phyloP scores from a whole-genome alignment of 2,888 invertebrate species.

The Campoletis raptor region DNA sequence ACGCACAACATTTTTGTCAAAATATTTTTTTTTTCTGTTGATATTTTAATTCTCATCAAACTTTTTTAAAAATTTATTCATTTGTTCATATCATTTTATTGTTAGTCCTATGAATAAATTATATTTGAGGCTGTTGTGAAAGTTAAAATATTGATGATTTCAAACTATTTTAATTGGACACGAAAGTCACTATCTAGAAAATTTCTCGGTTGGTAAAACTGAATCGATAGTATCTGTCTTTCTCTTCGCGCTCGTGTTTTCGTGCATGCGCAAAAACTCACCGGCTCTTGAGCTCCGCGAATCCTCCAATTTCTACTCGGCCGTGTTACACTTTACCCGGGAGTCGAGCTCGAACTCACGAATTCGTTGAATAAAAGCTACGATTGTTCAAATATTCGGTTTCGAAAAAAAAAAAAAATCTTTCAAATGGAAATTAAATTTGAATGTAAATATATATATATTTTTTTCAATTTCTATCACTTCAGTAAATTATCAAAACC shows the following conservation, averaged over 20 bases:
- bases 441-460: neutral
- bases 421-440: neutral
- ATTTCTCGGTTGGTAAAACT: conserved; percentile 79
- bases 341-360: conserved; percentile 1
- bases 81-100: neutral
- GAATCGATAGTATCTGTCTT: conserved; percentile 80
- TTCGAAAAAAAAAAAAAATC: too few species aligned
- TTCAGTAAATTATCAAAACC: neutral
- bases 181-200: conserved; percentile 72
- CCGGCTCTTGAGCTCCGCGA: conserved; percentile 67
- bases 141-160: neutral
- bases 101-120: neutral
- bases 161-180: neutral
- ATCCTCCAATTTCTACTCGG: conserved; percentile 72
- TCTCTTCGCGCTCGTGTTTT: conserved; percentile 72
- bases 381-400: neutral
- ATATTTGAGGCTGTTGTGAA: neutral
- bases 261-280: conserved; percentile 73
- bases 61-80: neutral
- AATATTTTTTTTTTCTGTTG: neutral
- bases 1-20: neutral
- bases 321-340: conserved; percentile 69
- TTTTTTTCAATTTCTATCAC: neutral
- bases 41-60: neutral
- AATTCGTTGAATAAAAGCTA: neutral